These are phyloP conservation scores for Athalia circularis DNA, from an alignment of 2,888 invertebrate species.

Conservation along the genomic window DNA sequence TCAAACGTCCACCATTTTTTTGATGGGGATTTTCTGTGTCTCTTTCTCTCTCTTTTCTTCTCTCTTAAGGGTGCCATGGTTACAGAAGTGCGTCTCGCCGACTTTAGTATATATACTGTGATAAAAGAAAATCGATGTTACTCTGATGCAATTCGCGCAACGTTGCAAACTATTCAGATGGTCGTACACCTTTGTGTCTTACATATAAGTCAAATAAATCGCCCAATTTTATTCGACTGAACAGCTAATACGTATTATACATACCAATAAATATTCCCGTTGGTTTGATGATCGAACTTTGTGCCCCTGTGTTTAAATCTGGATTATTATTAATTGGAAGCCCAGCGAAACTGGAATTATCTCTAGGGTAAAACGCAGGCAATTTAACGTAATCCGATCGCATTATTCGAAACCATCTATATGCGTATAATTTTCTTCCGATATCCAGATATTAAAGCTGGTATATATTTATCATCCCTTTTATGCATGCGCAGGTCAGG, in stretches of 20 bases:
- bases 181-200: too few species aligned
- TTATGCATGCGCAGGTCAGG: too few species aligned
- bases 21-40: too few species aligned
- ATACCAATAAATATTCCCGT: background rate
- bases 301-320: background rate
- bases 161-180: too few species aligned
- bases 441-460: background rate
- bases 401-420: slow-evolving; percentile 7
- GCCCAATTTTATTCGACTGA: too few species aligned
- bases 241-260: too few species aligned
- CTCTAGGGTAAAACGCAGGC: background rate
- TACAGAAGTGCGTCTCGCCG: background rate
- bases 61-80: slow-evolving; percentile 17
- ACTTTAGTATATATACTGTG: background rate
- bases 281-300: background rate
- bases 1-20: too few species aligned
- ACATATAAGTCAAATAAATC: too few species aligned
- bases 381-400: background rate
- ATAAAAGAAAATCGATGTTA: slow-evolving; percentile 17
- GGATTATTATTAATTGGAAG: slow-evolving; percentile 21
- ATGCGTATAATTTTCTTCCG: background rate
- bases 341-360: background rate
- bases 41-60: background rate
- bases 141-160: background rate
- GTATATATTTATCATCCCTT: background rate